Conservation (phyloP, 2,113 vertebrate genomes). For the Alligator sinensis region DNA sequence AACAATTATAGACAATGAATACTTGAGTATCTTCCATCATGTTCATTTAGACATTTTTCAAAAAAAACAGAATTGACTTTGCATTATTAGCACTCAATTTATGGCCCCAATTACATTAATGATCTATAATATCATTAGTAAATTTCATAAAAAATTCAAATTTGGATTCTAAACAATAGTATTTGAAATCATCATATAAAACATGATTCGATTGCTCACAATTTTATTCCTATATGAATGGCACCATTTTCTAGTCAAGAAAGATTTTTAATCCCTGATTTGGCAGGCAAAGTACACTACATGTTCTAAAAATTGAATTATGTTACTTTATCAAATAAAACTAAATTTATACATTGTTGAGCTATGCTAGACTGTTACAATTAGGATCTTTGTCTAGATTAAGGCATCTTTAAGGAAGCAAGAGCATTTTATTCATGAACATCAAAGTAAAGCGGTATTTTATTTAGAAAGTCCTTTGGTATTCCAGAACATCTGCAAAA, state of each 20-base stretch:
- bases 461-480: conserved; percentile 20
- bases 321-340: background rate
- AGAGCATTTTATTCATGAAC: background rate
- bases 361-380: background rate
- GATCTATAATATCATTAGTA: background rate
- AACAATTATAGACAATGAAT: background rate
- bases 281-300: background rate
- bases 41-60: conserved; percentile 13
- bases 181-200: background rate
- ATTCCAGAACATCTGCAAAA: conserved; percentile 20
- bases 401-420: background rate
- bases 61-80: background rate
- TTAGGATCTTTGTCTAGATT: conserved; percentile 29
- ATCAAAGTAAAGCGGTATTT: conserved; percentile 38
- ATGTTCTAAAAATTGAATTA: conserved; percentile 22
- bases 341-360: background rate
- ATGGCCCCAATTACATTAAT: background rate
- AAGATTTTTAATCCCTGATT: background rate
- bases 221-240: conserved; percentile 2
- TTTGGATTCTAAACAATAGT: background rate
- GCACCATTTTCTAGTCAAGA: background rate
- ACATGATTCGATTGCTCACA: background rate
- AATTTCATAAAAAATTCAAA: background rate
- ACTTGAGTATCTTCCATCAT: background rate
- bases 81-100: background rate